phyloP scores from a whole-genome alignment of 1,140 invertebrate genomes.

The Penaeus japonicus region DNA sequence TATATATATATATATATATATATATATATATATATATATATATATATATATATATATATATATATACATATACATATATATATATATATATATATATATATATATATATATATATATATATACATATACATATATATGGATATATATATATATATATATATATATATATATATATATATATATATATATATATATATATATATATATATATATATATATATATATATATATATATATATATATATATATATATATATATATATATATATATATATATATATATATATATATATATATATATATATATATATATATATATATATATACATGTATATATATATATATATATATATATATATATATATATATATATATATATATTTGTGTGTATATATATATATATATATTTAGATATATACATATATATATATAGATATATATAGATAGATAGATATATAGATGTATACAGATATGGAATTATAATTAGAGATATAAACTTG shows the following conservation, averaged over 20 bases:
- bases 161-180: slow-evolving; percentile 27
- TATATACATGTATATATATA: no score
- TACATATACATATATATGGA: slow-evolving; percentile 4
- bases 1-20: slow-evolving; percentile 34
- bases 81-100: neutral
- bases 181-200: slow-evolving; percentile 8
- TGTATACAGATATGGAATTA: no score
- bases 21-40: slow-evolving; percentile 32
- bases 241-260: neutral
- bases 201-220: slow-evolving; percentile 7
- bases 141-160: slow-evolving; percentile 19
- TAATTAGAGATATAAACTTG: no score
- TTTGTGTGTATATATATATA: slow-evolving; percentile 7
- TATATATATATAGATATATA: slow-evolving; percentile 9
- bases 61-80: neutral
- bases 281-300: slow-evolving; percentile 18
- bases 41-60: neutral
- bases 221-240: neutral
- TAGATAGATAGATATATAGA: neutral
- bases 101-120: neutral
- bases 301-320: slow-evolving; percentile 10
- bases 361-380: no score
- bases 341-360: no score
- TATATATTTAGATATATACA: slow-evolving; percentile 1
- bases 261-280: slow-evolving; percentile 18